Conservation (phyloP, 2,113 vertebrate genomes). For the Ctenodactylus gundi region DNA sequence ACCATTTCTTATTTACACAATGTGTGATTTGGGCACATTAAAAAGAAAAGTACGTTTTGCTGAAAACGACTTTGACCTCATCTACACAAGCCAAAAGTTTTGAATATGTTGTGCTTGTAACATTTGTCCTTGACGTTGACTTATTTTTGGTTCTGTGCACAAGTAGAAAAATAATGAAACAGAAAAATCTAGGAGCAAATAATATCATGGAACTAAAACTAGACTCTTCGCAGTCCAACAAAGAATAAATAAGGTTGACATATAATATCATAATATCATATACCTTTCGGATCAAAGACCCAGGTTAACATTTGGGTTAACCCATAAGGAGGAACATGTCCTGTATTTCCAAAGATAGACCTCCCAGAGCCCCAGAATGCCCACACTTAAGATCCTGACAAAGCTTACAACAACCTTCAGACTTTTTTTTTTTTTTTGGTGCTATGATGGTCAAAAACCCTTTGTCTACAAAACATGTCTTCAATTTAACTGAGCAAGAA, state of each 20-base stretch:
- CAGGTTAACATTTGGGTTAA: background rate
- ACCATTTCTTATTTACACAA: slow-evolving; percentile 52
- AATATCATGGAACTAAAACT: background rate
- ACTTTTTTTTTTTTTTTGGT: background rate
- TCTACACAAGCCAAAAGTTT: background rate
- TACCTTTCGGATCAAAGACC: background rate
- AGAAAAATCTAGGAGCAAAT: background rate
- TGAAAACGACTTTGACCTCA: slow-evolving; percentile 32
- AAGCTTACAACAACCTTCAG: background rate
- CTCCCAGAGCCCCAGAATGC: background rate
- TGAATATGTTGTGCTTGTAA: background rate
- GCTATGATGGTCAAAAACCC: background rate
- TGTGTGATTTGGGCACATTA: background rate
- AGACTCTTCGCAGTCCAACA: background rate
- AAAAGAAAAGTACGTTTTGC: background rate
- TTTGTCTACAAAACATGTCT: background rate
- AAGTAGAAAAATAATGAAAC: background rate
- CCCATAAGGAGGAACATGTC: background rate
- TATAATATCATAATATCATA: background rate
- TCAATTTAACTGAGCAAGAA: background rate
- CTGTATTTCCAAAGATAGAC: background rate
- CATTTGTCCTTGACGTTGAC: background rate
- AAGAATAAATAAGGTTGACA: background rate
- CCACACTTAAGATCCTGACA: background rate
- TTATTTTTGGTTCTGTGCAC: background rate